Evolutionary conservation across 2,888 invertebrate genomes (phyloP), one percentile per base, ranked within the genome.

Genomic region (Deladenus siricidicola): DNA sequence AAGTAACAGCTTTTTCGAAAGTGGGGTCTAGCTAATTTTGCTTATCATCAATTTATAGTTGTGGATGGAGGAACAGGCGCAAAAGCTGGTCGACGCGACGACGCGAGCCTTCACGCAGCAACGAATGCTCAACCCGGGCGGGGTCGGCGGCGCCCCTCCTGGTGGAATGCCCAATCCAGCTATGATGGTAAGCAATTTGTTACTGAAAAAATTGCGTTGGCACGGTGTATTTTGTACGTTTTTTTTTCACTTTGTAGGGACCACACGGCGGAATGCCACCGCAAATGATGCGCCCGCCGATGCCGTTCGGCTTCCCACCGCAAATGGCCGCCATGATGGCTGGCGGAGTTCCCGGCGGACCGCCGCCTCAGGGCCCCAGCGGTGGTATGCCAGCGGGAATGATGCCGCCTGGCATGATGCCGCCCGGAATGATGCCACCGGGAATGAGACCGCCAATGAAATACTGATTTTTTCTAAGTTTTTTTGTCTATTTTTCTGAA

Each of bases 41-140:
- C 39, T 34, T 34, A 10, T 34, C 14, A 34, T 34, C 39, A 34
- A 10, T 34, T 14, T 34, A 10, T 34, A 34, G 39, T 34, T 14
- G 45, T 99, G 96, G 98, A 92, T 98, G 89, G 98, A 98, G 80
- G 94, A 98, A 80, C 94, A 99, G 83, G 98, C 98, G 0, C 98
- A 99, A 79, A 89, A 91, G 81, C 83, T 98, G 57, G 96, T 99
- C 68, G 98, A 99, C 76, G 82, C 82, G 60, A 83, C 83, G 4
- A 71, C 74, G 4, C 71, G 70, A 45, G 75, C 66, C 23, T 70
- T 68, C 47, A 63, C 51, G 53, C 61, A 66, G 29, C 52, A 64
- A 43, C 48, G 60, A 19, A 60, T 60, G 60, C 21, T 60, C 34
- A 21, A 49, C 4, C n/a, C 53, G 4, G n/a, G n/a, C n/a, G n/a